Base-by-base conservation (phyloP, 2,797 vertebrate genomes). In the Poecilia picta region DNA sequence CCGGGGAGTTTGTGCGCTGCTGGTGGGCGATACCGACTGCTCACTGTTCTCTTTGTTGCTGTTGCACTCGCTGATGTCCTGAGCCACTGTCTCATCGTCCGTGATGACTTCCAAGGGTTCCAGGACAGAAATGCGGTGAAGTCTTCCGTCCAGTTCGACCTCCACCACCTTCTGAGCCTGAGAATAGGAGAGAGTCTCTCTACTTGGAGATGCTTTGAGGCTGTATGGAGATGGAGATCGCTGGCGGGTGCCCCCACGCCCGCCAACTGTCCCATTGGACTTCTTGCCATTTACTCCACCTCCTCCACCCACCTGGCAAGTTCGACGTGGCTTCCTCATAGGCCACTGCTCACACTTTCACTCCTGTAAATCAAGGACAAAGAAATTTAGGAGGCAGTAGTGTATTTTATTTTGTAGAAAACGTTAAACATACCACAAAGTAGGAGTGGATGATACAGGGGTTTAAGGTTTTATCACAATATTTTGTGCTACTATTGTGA, bases 11-110 rank as follows among this genome's bases (percentile, higher is more conserved):
- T 88, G 93, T 46, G 86, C 84, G 74, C 95, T 95, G 79, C 95
- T 95, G 76, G 96, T 89, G 68, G 96, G 93, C 72, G 96, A 92
- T 1, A 96, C 94, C 25, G 97, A 84, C 89, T 97, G 97, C 90
- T 98, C 97, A 0, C 97, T 99, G 93, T 99, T 99, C 83, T 99
- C 98, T 89, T 99, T 99, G 95, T 99, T 99, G 92, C 98, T 99
- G 89, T 99, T 99, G 93, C 97, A 99, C 90, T 99, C 98, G 0
- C 95, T 97, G 86, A 99, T 97, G 89, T 99, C 98, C 95, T 99
- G 97, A 79, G 98, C 98, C 8, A 97, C 97, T 93, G 99, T 95
- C 85, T 99, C 98, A 0, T 99, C 98, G 82, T 99, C 98, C 0
- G 98, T 98, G 80, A 99, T 97, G 84, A 99, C 97, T 25, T 96